Percentiles rank a stretch among this genome's conserved stretches.
Evolutionary conservation across 2,888 invertebrate genomes (phyloP).

Genomic region (Acleris literana): DNA sequence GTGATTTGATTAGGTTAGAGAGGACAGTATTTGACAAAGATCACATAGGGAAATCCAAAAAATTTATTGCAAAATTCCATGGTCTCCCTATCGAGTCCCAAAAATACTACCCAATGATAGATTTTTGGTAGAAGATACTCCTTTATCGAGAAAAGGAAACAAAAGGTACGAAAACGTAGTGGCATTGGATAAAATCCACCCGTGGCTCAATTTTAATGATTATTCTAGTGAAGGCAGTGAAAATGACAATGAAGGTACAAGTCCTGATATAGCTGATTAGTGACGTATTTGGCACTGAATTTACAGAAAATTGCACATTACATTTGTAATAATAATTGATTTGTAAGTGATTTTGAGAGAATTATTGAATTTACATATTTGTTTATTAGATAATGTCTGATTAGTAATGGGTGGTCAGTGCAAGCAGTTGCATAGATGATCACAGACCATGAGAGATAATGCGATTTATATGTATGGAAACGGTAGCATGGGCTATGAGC

Average conservation of each 20-base stretch:
- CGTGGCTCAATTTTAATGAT: conserved; percentile 28
- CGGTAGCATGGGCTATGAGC: background rate
- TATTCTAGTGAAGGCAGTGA: conserved; percentile 16
- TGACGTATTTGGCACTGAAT: background rate
- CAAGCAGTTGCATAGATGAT: background rate
- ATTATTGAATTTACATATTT: too few relatives aligned
- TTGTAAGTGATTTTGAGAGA: too few relatives aligned
- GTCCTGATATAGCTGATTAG: background rate
- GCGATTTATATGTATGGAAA: background rate
- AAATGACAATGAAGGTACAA: conserved; percentile 9
- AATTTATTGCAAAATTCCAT: background rate
- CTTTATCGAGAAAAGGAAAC: conserved; percentile 7
- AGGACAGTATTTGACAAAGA: background rate
- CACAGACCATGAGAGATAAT: too few relatives aligned
- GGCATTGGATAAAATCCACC: conserved; percentile 32
- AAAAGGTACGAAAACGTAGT: conserved; percentile 24
- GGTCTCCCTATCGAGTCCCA: background rate
- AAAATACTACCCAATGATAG: background rate
- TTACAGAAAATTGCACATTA: background rate
- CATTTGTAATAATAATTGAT: background rate
- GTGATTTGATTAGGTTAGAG: background rate
- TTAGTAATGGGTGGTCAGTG: too few relatives aligned
- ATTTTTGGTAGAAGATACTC: background rate
- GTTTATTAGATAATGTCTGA: too few relatives aligned
- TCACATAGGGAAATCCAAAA: background rate